Evolutionary conservation across 2,888 invertebrate species (phyloP).

Genomic region (Synergus umbraculus): DNA sequence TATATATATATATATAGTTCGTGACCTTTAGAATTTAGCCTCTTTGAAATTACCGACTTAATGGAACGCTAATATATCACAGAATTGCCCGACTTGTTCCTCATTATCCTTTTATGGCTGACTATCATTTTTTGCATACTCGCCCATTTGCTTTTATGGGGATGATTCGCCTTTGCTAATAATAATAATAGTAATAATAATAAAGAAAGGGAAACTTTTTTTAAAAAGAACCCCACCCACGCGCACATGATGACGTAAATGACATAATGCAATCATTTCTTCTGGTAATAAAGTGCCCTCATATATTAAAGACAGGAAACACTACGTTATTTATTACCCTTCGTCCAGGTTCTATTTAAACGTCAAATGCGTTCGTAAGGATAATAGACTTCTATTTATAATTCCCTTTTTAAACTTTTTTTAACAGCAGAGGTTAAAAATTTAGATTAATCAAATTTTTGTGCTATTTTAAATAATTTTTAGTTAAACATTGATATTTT

Average conservation of each 20-base stretch:
- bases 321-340: constrained; percentile 24
- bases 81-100: constrained; percentile 20
- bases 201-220: not conserved
- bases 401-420: not conserved
- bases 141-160: not conserved
- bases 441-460: not conserved
- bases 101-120: constrained; percentile 32
- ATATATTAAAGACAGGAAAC: constrained; percentile 25
- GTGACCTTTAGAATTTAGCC: constrained; percentile 26
- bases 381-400: constrained; percentile 12
- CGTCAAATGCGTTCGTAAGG: not conserved
- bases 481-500: not conserved
- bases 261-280: constrained; percentile 36
- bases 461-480: too few relatives aligned
- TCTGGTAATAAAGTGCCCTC: constrained; percentile 30
- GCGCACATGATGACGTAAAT: constrained; percentile 12
- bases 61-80: constrained; percentile 20
- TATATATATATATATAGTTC: not conserved
- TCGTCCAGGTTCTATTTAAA: constrained; percentile 12
- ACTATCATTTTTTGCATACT: constrained; percentile 21
- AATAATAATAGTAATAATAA: not conserved
- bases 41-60: constrained; percentile 20
- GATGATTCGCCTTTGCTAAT: not conserved
- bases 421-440: not conserved
- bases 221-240: not conserved